These are phyloP conservation scores for Steromphala cineraria DNA, from an alignment of 2,888 invertebrate species.

Conservation along the genomic window DNA sequence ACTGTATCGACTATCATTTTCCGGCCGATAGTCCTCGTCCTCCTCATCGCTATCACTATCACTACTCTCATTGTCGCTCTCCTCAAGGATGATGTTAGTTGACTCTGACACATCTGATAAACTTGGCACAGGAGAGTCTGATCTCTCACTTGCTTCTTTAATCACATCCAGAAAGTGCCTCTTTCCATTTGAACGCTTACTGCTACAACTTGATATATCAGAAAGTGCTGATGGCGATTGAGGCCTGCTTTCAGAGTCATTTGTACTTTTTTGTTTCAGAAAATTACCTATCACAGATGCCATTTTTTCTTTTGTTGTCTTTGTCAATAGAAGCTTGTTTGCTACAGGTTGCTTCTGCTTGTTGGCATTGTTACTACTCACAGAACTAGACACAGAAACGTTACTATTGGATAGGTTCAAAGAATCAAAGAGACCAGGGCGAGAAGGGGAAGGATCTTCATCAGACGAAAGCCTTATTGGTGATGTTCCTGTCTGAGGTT, in stretches of 20 bases:
- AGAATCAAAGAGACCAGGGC: too few species aligned
- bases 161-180: constrained; percentile 13
- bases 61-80: background rate
- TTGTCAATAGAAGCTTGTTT: background rate
- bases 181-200: background rate
- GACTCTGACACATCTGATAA: background rate
- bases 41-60: background rate
- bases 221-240: background rate
- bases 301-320: background rate
- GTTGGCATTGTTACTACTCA: background rate
- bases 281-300: background rate
- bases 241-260: background rate
- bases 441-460: too few species aligned
- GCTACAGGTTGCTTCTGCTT: background rate
- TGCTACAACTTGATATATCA: background rate
- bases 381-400: too few species aligned
- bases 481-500: too few species aligned
- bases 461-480: too few species aligned
- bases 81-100: background rate
- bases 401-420: too few species aligned
- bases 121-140: background rate
- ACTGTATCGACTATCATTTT: background rate
- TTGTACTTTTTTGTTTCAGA: background rate
- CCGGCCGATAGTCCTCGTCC: background rate
- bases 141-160: background rate